phyloP scores from a whole-genome alignment of 2,797 vertebrate genomes.

The Peromyscus melanophrys region DNA sequence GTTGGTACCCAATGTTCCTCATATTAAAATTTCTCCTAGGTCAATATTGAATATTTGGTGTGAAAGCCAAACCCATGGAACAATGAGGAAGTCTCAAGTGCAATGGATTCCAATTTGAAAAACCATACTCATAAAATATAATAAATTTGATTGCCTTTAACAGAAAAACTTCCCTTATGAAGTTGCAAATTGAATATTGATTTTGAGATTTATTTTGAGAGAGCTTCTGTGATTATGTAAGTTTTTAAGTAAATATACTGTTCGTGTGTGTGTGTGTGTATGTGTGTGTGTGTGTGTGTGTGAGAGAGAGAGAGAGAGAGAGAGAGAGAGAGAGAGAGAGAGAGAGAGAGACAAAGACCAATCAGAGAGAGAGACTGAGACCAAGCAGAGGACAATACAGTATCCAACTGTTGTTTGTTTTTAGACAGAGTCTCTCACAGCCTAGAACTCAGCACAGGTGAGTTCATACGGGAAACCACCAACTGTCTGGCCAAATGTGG shows the following conservation, averaged over 20 bases:
- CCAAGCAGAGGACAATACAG: neutral
- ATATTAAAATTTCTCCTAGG: constrained; percentile 28
- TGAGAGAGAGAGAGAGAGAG: too few relatives aligned
- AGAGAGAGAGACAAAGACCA: too few relatives aligned
- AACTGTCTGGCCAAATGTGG: neutral
- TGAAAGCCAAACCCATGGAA: neutral
- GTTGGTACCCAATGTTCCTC: neutral
- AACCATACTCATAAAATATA: constrained; percentile 1
- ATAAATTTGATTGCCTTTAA: constrained; percentile 30
- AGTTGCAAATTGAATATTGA: neutral
- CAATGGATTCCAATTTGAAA: constrained; percentile 17
- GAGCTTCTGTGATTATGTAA: neutral
- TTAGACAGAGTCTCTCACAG: neutral
- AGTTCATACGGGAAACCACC: neutral
- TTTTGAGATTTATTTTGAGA: neutral
- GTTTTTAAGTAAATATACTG: neutral
- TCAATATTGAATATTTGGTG: neutral
- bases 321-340: too few relatives aligned
- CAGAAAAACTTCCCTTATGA: constrained; percentile 13
- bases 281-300: too few relatives aligned
- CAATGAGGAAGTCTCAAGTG: neutral
- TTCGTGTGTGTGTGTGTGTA: neutral
- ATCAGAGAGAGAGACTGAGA: neutral
- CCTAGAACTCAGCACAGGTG: neutral
- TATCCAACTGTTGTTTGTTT: neutral